Percentiles rank a stretch among this genome's conserved stretches.
Evolutionary conservation across 2,888 invertebrate species (phyloP).

Genomic region (Mesodorylaimus sp.): DNA sequence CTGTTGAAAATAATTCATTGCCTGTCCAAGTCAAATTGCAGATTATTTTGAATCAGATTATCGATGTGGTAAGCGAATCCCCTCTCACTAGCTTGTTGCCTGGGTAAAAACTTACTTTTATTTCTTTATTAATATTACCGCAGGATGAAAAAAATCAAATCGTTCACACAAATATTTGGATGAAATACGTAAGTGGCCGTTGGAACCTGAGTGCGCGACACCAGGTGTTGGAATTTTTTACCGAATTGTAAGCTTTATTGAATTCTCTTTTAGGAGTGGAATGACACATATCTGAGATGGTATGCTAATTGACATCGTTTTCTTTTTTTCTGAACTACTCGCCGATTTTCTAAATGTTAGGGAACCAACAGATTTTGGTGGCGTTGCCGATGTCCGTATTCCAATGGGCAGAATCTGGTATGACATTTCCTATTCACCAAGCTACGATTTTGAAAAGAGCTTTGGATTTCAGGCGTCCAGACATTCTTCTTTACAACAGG

Average conservation of each 20-base stretch:
- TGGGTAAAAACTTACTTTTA: too few relatives aligned
- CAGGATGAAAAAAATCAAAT: slow-evolving; percentile 99
- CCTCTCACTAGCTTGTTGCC: too few relatives aligned
- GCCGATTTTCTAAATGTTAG: slow-evolving; percentile 92
- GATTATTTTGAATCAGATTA: slow-evolving; percentile 1
- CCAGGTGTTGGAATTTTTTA: slow-evolving; percentile 2
- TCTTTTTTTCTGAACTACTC: too few relatives aligned
- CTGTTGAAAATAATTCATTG: background rate
- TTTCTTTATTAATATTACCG: too few relatives aligned
- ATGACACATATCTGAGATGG: slow-evolving; percentile 93
- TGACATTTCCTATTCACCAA: too few relatives aligned
- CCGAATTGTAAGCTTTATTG: slow-evolving; percentile 49
- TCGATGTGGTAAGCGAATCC: slow-evolving; percentile 2
- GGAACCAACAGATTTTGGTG: slow-evolving; percentile 89
- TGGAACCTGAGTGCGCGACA: background rate
- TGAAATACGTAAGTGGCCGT: slow-evolving; percentile 58
- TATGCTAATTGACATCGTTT: too few relatives aligned
- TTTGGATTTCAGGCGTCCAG: too few relatives aligned
- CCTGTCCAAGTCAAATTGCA: background rate
- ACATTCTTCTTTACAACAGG: slow-evolving; percentile 99
- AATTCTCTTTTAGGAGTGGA: slow-evolving; percentile 62
- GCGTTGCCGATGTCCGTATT: slow-evolving; percentile 78
- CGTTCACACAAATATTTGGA: slow-evolving; percentile 92
- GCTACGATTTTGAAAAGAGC: too few relatives aligned
- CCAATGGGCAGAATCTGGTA: slow-evolving; percentile 92